phyloP scores from a whole-genome alignment of 2,888 invertebrate species.

The Cataglyphis rosenhaueri region DNA sequence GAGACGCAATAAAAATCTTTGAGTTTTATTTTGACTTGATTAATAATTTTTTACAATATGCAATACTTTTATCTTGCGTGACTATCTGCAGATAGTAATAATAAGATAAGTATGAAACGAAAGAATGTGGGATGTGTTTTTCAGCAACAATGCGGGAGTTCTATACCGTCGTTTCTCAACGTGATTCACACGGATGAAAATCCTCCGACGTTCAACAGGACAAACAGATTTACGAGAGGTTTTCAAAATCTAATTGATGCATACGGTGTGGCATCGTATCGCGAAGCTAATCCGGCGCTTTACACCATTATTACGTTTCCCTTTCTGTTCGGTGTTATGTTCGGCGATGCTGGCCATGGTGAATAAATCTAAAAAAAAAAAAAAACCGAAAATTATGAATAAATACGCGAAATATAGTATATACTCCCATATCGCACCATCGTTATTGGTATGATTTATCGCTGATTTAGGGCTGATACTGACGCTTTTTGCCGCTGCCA shows the following conservation, averaged over 20 bases:
- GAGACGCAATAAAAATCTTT: not conserved
- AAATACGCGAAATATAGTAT: not conserved
- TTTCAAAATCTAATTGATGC: slow-evolving; percentile 98
- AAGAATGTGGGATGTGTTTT: not conserved
- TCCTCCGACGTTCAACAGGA: slow-evolving; percentile 96
- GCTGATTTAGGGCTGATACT: slow-evolving; percentile 88
- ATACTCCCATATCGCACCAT: not conserved
- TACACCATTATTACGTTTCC: slow-evolving; percentile 97
- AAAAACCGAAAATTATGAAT: not conserved
- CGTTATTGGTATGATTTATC: not conserved
- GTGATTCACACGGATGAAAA: slow-evolving; percentile 92
- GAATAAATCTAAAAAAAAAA: slow-evolving; percentile 39
- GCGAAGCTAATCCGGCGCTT: slow-evolving; percentile 94
- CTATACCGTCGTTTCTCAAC: slow-evolving; percentile 97
- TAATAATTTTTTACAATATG: not conserved
- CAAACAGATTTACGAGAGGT: slow-evolving; percentile 96
- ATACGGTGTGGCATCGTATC: slow-evolving; percentile 96
- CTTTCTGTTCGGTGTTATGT: slow-evolving; percentile 98
- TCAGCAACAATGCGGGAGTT: slow-evolving; percentile 92
- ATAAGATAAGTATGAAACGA: not conserved
- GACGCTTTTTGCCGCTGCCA: slow-evolving; percentile 92
- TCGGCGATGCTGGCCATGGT: slow-evolving; percentile 97
- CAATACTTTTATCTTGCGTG: not conserved
- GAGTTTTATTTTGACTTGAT: not conserved
- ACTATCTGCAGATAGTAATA: not conserved